Evolutionary conservation across 2,888 invertebrate genomes (phyloP).

Genomic region (Acrocera orbiculus): DNA sequence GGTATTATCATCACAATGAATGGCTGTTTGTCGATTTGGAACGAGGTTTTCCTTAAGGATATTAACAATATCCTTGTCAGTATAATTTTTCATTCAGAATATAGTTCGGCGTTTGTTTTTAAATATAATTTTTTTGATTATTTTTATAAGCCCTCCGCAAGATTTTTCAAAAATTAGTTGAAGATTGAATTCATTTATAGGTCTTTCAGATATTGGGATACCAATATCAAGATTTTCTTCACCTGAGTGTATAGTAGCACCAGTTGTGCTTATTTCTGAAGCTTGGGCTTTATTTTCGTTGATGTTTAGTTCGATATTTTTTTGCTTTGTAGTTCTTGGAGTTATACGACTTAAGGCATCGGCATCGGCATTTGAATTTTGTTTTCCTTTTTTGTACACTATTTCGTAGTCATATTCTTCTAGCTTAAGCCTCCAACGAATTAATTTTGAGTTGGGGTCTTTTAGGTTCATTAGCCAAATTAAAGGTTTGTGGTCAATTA

Average conservation of each 20-base stretch:
- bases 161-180: constrained; percentile 6
- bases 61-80: constrained; percentile 6
- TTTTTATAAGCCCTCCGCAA: not conserved
- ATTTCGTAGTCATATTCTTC: constrained; percentile 14
- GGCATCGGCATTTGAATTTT: constrained; percentile 13
- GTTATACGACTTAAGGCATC: constrained; percentile 8
- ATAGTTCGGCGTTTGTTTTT: not conserved
- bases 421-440: constrained; percentile 10
- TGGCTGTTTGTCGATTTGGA: constrained; percentile 9
- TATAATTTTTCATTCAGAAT: not conserved
- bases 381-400: constrained; percentile 12
- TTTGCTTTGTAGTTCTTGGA: not conserved
- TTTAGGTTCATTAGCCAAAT: not conserved
- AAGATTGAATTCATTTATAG: constrained; percentile 10
- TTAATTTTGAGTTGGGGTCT: constrained; percentile 4
- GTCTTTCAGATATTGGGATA: constrained; percentile 11
- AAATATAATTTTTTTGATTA: not conserved
- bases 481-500: constrained; percentile 18
- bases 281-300: not conserved
- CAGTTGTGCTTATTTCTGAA: not conserved
- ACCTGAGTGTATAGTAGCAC: constrained; percentile 7
- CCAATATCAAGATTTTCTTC: constrained; percentile 7
- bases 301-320: constrained; percentile 1
- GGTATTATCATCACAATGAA: constrained; percentile 7
- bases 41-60: constrained; percentile 8